phyloP scores from a whole-genome alignment of 2,113 vertebrate genomes.

The Corythornis madagascariensis region DNA sequence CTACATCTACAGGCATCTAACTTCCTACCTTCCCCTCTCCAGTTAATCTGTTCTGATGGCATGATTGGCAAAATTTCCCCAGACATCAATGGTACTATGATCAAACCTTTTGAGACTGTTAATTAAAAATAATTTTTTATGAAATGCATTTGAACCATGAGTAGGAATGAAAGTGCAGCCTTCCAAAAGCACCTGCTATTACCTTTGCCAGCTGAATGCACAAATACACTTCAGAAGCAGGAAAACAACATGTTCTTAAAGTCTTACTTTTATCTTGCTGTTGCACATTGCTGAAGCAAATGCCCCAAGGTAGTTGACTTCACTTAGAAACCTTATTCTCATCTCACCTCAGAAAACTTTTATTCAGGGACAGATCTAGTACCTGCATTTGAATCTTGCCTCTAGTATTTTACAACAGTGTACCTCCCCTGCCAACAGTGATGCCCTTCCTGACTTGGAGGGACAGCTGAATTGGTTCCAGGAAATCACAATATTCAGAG shows the following conservation, averaged over 20 bases:
- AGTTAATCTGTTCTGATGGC: background rate
- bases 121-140: background rate
- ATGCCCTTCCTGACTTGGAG: background rate
- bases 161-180: background rate
- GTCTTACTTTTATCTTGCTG: conserved; percentile 46
- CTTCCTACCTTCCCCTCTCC: background rate
- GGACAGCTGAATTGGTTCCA: background rate
- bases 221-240: conserved; percentile 52
- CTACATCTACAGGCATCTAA: background rate
- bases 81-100: background rate
- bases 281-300: conserved; percentile 43
- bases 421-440: background rate
- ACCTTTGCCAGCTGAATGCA: conserved; percentile 32
- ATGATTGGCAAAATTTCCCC: background rate
- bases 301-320: background rate
- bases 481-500: background rate
- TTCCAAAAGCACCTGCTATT: conserved; percentile 6
- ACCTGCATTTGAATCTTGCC: background rate
- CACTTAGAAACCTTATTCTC: conserved; percentile 6
- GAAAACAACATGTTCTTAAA: background rate
- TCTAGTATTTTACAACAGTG: background rate
- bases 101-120: background rate
- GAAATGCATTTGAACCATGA: background rate
- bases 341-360: background rate
- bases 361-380: background rate